Base-by-base conservation (phyloP, 30 jellyfish, hydroid and myxozoan species). In the Mastigias papua region DNA sequence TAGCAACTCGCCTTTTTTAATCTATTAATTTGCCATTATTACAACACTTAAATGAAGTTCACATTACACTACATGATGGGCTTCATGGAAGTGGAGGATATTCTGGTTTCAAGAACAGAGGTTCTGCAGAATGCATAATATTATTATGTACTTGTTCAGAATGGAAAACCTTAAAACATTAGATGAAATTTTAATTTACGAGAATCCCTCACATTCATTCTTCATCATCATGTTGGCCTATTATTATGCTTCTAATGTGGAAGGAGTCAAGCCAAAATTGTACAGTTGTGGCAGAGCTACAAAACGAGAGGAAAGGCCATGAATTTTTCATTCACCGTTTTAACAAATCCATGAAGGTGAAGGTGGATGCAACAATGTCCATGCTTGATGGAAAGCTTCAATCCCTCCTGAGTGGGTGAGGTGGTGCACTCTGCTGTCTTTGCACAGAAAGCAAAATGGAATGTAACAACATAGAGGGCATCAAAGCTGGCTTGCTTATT, bases 371-470 rank as follows among this genome's bases (percentile, higher is more conserved):
- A n/a, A 61, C 7, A 26, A 61, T 61, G 73, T 61, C 73, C 73
- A 61, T 61, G 73, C 7, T 61, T 4, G 73, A 61, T 61, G 73
- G 73, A 11, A 68, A 68, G 28, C 8, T 68, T 8, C 80, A 68
- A 7, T 11, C 54, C 4, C 9, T 22, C 54, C 20, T 68, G 8
- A 3, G 61, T 68, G 80, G 80, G 20, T 22, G 20, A 4, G 80
- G 80, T 31, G 80, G 80, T 22, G 58, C 80, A 22, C 28, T 68
- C 28, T 68, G 80, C 22, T 68, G 57, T 68, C 80, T 68, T 9
- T 68, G 80, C 51, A 68, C 80, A 26, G 22, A 22, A 17, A 68
- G 80, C 80, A 22, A 68, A 68, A 22, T 11, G 22, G 15, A 26
- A 23, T 68, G 80, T 31, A 8, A 31, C 25, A 33, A 31, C 22